Base-by-base conservation (phyloP, 1,140 invertebrate species). In the Leptopilina clavipes region DNA sequence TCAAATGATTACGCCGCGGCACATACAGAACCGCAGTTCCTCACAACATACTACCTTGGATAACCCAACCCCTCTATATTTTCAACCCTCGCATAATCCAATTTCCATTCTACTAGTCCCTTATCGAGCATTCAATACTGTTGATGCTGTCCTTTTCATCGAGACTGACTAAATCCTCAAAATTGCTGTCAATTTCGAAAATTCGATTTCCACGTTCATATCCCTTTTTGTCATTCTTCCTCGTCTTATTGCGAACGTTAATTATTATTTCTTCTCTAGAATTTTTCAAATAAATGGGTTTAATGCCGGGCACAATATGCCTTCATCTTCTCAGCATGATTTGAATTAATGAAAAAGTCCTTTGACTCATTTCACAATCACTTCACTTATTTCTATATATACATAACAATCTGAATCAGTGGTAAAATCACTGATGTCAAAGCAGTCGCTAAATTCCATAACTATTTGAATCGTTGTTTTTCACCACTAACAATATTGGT, bases 31-130 rank as follows among this genome's bases (percentile, higher is more conserved):
- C 76, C 59, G 59, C 59, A 65, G 59, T 65, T 65, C 59, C 59
- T 65, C 59, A 37, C 59, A 14, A 14, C 59, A n/a, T 40, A 40
- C 14, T 14, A 70, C 19, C 40, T 73, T 18, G 59, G 31, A 54
- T 65, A 65, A 31, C 70, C 9, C 37, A 74, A 65, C 73, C 31
- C 70, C n/a, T 72, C 70, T 56, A 45, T 83, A 59, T 83, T 83
- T 83, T 78, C 82, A 82, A 85, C 84, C 86, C 82, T 83, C 83
- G 54, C 78, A 59, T 86, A 87, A 88, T 88, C 84, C 84, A 89
- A 87, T 89, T 86, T 86, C 82, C 78, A 75, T 83, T 76, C 81
- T 65, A 65, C 80, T 76, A 76, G 79, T 82, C 79, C 82, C 77
- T 78, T 74, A 65, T 76, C 56, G 25, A n/a, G 43, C 17, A 75